These are phyloP conservation scores for Clupea harengus DNA, from an alignment of 2,113 vertebrate species.

Conservation along the genomic window DNA sequence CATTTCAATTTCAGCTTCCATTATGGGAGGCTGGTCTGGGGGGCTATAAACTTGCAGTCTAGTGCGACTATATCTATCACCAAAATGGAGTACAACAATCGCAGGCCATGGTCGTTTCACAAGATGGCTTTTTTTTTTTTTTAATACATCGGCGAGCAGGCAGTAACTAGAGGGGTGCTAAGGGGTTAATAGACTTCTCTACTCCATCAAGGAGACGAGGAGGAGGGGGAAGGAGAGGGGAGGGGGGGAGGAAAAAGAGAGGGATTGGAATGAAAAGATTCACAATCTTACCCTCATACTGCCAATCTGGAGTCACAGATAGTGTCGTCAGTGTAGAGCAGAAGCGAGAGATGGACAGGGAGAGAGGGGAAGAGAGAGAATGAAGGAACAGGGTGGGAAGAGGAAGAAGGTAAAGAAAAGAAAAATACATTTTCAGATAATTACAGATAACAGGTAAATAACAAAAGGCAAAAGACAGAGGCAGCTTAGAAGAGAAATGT, in stretches of 20 bases:
- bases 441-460: constrained; percentile 4
- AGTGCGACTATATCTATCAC: constrained; percentile 12
- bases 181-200: constrained; percentile 35
- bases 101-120: constrained; percentile 27
- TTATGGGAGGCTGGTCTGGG: constrained; percentile 18
- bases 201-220: not conserved
- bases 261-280: constrained; percentile 55
- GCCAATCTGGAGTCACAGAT: constrained; percentile 91
- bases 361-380: not conserved
- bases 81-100: not conserved
- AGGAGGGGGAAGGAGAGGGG: not conserved
- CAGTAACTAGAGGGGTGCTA: constrained; percentile 52
- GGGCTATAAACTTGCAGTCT: constrained; percentile 25
- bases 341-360: constrained; percentile 46
- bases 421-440: constrained; percentile 24
- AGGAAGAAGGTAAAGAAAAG: not conserved
- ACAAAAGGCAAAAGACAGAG: not conserved
- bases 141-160: not conserved
- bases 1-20: constrained; percentile 38
- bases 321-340: constrained; percentile 78
- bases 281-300: constrained; percentile 95
- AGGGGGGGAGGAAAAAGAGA: constrained; percentile 33
- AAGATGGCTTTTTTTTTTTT: constrained; percentile 31
- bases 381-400: not conserved
- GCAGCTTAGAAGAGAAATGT: not conserved